Conservation (phyloP, 2,797 vertebrate genomes). For the Tokudaia muenninki region DNA sequence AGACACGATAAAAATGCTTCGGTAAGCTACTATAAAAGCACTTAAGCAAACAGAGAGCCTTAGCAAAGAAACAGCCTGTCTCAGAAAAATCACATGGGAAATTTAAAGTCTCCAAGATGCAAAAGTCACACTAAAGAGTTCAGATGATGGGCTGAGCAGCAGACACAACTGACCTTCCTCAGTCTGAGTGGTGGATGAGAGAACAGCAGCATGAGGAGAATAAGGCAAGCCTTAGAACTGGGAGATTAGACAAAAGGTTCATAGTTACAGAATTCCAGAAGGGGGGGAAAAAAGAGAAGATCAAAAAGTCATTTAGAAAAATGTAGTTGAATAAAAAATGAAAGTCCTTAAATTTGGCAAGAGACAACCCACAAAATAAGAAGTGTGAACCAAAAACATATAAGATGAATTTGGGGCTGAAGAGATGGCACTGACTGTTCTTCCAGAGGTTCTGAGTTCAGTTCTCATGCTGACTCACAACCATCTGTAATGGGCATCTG, state of each 20-base stretch:
- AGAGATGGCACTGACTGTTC: too few relatives aligned
- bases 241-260: not conserved
- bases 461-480: too few relatives aligned
- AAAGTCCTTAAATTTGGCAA: not conserved
- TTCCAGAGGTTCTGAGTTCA: too few relatives aligned
- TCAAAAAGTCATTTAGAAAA: not conserved
- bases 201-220: not conserved
- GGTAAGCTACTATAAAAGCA: not conserved
- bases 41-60: not conserved
- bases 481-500: too few relatives aligned
- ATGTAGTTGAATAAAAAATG: not conserved
- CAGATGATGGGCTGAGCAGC: not conserved
- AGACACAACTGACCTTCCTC: not conserved
- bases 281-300: not conserved
- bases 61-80: not conserved
- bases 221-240: not conserved
- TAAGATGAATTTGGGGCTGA: not conserved
- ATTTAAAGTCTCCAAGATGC: not conserved
- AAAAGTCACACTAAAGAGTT: not conserved
- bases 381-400: not conserved
- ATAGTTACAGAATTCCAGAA: not conserved
- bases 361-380: not conserved
- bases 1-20: not conserved
- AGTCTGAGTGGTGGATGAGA: not conserved
- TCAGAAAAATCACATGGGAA: not conserved